Evolutionary conservation across 2,113 vertebrate genomes (phyloP).

Genomic region (Danionella cerebrum): DNA sequence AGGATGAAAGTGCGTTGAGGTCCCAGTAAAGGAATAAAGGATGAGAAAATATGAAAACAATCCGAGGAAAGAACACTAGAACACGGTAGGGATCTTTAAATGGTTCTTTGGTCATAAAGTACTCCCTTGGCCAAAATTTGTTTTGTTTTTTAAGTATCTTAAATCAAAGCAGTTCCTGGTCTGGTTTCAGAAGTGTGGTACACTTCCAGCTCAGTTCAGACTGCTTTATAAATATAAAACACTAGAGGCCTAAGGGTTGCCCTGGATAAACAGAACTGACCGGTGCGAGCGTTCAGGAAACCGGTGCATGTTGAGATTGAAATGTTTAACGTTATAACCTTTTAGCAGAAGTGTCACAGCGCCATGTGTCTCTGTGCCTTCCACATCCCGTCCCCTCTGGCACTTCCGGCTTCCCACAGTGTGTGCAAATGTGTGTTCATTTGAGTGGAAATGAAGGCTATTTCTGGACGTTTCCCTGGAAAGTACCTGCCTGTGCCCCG

Average conservation of each 20-base stretch:
- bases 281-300: not conserved
- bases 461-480: constrained; percentile 29
- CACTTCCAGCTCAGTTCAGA: not conserved
- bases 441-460: constrained; percentile 35
- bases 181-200: too few species aligned
- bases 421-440: not conserved
- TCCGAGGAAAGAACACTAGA: too few species aligned
- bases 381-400: not conserved
- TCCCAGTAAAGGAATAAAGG: too few species aligned
- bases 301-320: not conserved
- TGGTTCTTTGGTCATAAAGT: too few species aligned
- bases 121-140: too few species aligned
- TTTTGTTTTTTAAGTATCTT: too few species aligned
- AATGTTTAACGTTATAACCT: not conserved
- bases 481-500: constrained; percentile 18
- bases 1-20: too few species aligned
- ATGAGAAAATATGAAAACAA: too few species aligned
- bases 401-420: not conserved
- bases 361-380: not conserved
- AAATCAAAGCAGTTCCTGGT: too few species aligned
- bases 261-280: not conserved
- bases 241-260: not conserved
- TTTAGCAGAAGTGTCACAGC: not conserved
- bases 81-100: too few species aligned
- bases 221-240: constrained; percentile 1